These are phyloP conservation scores for Ceryle rudis DNA, from an alignment of 2,797 vertebrate species.

Conservation along the genomic window DNA sequence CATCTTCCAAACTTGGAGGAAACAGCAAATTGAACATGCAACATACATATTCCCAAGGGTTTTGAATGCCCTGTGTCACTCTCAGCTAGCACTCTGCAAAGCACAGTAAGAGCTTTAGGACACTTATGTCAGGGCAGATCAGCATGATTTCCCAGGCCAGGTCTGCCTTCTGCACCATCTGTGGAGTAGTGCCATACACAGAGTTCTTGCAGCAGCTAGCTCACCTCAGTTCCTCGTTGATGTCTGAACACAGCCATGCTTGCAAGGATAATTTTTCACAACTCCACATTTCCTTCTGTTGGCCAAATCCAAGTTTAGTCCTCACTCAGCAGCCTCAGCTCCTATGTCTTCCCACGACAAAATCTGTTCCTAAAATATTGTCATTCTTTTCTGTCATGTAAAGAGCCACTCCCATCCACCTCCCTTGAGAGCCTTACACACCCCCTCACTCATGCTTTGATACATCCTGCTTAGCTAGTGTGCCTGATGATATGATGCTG, in stretches of 20 bases:
- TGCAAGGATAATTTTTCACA: background rate
- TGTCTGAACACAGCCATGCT: background rate
- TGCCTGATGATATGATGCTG: background rate
- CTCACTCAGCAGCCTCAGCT: background rate
- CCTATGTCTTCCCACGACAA: background rate
- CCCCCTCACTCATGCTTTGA: background rate
- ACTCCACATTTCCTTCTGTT: background rate
- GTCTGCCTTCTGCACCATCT: background rate
- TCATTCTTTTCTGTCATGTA: background rate
- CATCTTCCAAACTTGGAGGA: background rate
- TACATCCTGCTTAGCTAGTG: background rate
- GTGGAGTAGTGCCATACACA: background rate
- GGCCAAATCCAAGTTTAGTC: background rate
- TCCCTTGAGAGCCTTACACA: background rate
- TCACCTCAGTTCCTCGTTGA: background rate
- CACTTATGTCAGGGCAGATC: background rate
- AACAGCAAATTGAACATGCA: background rate
- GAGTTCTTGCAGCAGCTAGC: background rate
- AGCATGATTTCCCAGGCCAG: background rate
- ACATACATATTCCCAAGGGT: background rate
- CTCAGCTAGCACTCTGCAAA: background rate
- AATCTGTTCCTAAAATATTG: background rate
- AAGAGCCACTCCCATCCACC: background rate
- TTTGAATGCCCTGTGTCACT: background rate
- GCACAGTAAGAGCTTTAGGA: background rate